A percentile compares a stretch with the other conserved stretches of the same genome.
Conservation (phyloP, 2,113 vertebrate species). For the Notiomystis cincta region DNA sequence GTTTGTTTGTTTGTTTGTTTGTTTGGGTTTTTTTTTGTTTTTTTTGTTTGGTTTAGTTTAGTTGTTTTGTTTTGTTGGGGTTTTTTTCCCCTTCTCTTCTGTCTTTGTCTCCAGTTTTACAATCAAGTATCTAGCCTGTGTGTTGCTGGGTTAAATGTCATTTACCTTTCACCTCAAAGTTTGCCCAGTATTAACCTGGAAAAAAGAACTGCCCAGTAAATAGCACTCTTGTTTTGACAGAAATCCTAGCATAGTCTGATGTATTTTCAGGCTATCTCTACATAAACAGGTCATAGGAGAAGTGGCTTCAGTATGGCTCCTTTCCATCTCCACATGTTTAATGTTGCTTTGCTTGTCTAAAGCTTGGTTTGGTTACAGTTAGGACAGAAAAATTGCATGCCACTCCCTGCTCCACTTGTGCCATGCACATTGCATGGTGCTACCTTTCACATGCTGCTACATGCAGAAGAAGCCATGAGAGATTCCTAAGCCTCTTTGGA, state of each 20-base stretch:
- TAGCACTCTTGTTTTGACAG: background rate
- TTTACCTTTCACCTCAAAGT: background rate
- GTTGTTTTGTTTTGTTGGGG: background rate
- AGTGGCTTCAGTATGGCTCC: background rate
- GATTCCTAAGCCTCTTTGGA: background rate
- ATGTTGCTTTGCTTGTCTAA: background rate
- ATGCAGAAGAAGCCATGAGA: background rate
- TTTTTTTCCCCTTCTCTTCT: accelerated
- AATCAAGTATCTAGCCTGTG: background rate
- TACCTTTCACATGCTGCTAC: background rate
- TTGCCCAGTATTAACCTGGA: background rate
- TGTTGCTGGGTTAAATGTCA: background rate
- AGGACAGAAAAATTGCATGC: background rate
- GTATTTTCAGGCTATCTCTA: background rate
- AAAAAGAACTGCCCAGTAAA: background rate
- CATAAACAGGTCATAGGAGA: background rate
- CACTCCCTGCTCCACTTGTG: accelerated
- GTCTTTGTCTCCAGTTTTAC: background rate
- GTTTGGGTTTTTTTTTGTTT: accelerated
- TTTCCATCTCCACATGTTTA: background rate
- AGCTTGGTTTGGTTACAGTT: background rate
- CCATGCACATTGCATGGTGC: accelerated
- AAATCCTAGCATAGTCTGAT: background rate
- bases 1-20: background rate
- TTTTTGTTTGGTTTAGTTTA: background rate